Evolutionary conservation across 2,113 vertebrate species (phyloP), one percentile per base, ranked within the genome.

Genomic region (Corythornis cristatus): DNA sequence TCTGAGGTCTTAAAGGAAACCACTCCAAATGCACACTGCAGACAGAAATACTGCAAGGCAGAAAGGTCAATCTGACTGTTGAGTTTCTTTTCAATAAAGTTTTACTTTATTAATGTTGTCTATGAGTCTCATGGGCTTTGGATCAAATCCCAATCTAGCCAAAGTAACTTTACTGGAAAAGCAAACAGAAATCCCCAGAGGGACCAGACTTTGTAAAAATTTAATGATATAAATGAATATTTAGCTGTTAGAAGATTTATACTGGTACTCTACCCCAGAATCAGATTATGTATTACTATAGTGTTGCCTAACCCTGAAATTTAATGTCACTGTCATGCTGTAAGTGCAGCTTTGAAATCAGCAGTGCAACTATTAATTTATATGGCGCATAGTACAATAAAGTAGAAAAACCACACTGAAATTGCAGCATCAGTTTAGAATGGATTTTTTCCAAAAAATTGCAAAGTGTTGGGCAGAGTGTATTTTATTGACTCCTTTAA

Each of bases 11-110:
- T 87, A 84, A 75, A 82, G 68, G 56, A 94, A 90, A 72, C 23
- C 64, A 82, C 50, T 82, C 50, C 86, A 88, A 53, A 82, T 10
- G 31, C 18, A 43, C 5, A 21, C 83, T 86, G 81, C 88, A 92
- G 62, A 75, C 56, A 92, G 77, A 92, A 96, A 94, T 76, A 89
- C 67, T 90, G 83, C 91, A 84, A 94, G 42, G 31, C 62, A 86
- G 83, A 73, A 90, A 90, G 88, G 84, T 93, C 86, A 85, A 76
- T 25, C 37, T 58, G 62, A 68, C 78, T 92, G 86, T 12, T 2
- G 80, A 92, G 71, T 31, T 89, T 51, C 73, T 90, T 83, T 93
- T 68, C 61, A 70, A 90, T 92, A 58, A 89, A 93, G 25, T 93
- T 95, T 60, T 89, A 82, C 54, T 84, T 92, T 90, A 90, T 90